Percentiles rank a stretch among this genome's conserved stretches.
phyloP scores from a whole-genome alignment of 2,888 invertebrate genomes.

The Aethes cnicana region DNA sequence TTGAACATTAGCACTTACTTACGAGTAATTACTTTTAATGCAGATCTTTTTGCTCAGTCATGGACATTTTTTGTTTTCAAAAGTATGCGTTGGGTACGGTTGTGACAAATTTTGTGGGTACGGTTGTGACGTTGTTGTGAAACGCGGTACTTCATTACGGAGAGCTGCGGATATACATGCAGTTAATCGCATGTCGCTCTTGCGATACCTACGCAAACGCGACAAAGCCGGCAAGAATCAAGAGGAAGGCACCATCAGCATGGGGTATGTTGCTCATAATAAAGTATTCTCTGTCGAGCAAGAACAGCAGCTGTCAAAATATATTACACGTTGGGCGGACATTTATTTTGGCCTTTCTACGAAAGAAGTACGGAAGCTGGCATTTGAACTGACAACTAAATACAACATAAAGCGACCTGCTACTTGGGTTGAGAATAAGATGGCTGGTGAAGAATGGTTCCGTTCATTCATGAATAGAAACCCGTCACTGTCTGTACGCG shows the following conservation, averaged over 20 bases:
- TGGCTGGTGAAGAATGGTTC: background rate
- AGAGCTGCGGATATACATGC: background rate
- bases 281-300: too few species aligned
- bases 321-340: too few species aligned
- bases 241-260: too few species aligned
- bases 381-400: background rate
- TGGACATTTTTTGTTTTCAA: slow-evolving; percentile 4
- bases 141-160: slow-evolving; percentile 16
- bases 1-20: slow-evolving; percentile 12
- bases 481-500: background rate
- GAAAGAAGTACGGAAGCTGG: background rate
- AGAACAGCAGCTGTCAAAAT: too few species aligned
- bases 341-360: background rate
- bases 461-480: background rate
- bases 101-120: slow-evolving; percentile 1
- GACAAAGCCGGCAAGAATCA: too few species aligned
- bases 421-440: background rate
- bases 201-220: too few species aligned
- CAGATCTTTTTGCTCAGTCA: background rate
- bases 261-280: background rate
- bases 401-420: background rate
- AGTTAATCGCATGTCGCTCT: too few species aligned
- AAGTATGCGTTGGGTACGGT: slow-evolving; percentile 6
- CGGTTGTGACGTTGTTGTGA: background rate
- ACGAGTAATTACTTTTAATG: too few species aligned